phyloP scores from a whole-genome alignment of 2,888 invertebrate genomes.

The Himalopsyche kuldschensis region DNA sequence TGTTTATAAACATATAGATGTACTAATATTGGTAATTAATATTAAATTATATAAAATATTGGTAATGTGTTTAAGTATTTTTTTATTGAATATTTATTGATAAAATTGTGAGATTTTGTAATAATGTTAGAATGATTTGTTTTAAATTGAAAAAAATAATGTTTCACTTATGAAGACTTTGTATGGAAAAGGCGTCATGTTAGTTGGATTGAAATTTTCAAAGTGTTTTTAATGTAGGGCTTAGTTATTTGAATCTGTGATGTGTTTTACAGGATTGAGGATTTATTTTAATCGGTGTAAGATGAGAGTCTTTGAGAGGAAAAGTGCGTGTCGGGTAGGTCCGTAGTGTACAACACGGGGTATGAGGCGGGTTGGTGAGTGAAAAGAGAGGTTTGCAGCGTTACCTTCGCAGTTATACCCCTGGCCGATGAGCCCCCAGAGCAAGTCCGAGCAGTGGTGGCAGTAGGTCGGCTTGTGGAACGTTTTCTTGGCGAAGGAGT shows the following conservation, averaged over 20 bases:
- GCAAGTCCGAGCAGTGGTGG: conserved; percentile 99
- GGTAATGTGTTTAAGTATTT: too few relatives aligned
- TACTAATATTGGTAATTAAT: background rate
- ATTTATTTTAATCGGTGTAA: background rate
- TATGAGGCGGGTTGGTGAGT: conserved; percentile 53
- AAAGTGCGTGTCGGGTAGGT: background rate
- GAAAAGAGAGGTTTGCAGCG: conserved; percentile 46
- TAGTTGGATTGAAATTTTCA: background rate
- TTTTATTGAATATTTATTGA: too few relatives aligned
- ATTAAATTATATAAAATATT: background rate
- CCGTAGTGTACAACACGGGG: conserved; percentile 37
- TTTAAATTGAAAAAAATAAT: too few relatives aligned
- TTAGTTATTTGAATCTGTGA: background rate
- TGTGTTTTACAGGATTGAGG: too few relatives aligned
- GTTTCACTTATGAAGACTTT: background rate
- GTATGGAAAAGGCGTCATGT: background rate
- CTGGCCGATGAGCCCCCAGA: conserved; percentile 99
- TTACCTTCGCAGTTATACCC: conserved; percentile 99
- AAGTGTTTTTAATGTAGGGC: background rate
- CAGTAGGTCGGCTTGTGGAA: conserved; percentile 99
- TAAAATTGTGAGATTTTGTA: too few relatives aligned
- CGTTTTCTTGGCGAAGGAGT: conserved; percentile 99
- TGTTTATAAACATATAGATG: background rate
- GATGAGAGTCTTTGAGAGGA: background rate
- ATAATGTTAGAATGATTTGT: too few relatives aligned